Evolutionary conservation across 2,888 invertebrate genomes (phyloP), one percentile per base, ranked within the genome.

Genomic region (Lepidonotus clava): DNA sequence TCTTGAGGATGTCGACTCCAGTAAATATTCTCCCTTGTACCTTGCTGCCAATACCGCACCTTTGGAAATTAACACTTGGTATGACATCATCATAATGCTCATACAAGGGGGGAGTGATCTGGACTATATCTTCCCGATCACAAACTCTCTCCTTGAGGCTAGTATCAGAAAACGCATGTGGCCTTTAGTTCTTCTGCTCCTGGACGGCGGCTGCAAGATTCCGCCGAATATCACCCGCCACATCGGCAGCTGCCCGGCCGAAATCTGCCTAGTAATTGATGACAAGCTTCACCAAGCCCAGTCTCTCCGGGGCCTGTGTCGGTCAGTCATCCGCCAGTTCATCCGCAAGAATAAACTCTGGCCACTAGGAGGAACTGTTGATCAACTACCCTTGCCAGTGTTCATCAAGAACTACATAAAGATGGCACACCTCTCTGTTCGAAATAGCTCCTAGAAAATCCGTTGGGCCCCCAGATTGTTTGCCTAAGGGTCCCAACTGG

Each of bases 31-130:
- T 6, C 41, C 80, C 1, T 32, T 80, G 1, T 80, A 80, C 46
- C 80, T 80, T 1, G 80, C 80, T 2, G 41, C 46, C 11, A 41
- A 80, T 11, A 80, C 80, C 4, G 28, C 28, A 8, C 14, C 46
- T n/a, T 46, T 80, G 80, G 80, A 80, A 5, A 21, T 80, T 14
- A 32, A 41, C 8, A 80, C 46, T 2, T 51, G 41, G 46, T 80
- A 46, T 28, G 80, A 80, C 24, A 32, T 80, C 28, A 46, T 80
- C 24, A 24, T 46, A 0, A 24, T 11, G 28, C 46, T 80, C 1
- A 80, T 80, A 11, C 80, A 46, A n/a, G 80, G 41, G 1, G 80
- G 80, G 18, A 80, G 80, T 80, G 80, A 80, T 46, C 14, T 80
- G 2, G 46, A 80, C 51, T 46, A 46, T 46, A 28, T 41, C 21